Conservation (phyloP, 2,797 vertebrate genomes). For the Hylomyscus alleni region DNA sequence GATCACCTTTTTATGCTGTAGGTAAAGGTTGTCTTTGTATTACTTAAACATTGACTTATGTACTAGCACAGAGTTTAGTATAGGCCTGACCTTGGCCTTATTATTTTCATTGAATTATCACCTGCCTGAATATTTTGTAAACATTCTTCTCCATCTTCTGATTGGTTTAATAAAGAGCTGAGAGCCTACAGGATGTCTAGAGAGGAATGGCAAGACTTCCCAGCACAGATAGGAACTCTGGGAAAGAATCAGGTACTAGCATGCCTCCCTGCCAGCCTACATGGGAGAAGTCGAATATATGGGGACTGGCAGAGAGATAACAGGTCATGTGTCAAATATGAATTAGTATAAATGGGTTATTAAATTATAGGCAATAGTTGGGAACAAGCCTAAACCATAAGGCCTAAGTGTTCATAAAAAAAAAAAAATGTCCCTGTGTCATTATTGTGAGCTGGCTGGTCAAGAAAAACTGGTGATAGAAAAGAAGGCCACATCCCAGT, state of each 20-base stretch:
- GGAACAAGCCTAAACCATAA: not conserved
- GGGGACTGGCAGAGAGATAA: not conserved
- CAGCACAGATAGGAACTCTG: not conserved
- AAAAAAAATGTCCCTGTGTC: not conserved
- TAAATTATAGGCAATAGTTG: not conserved
- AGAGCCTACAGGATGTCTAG: not conserved
- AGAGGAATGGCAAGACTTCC: not conserved
- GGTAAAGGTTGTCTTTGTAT: not conserved
- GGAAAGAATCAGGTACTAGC: not conserved
- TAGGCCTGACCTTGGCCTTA: not conserved
- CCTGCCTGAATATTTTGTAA: not conserved
- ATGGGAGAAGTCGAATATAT: not conserved
- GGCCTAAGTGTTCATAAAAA: not conserved
- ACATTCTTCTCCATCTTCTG: not conserved
- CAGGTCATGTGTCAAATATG: not conserved
- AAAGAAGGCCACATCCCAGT: not conserved
- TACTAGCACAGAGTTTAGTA: not conserved
- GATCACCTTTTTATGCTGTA: not conserved
- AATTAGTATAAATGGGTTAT: not conserved
- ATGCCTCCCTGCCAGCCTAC: not conserved
- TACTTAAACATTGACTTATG: not conserved
- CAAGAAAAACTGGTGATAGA: not conserved
- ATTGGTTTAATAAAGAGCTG: not conserved
- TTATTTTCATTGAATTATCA: not conserved
- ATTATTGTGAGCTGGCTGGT: not conserved